Evolutionary conservation across 2,888 invertebrate species (phyloP), one percentile per base, ranked within the genome.

Genomic region (Acheta domesticus): DNA sequence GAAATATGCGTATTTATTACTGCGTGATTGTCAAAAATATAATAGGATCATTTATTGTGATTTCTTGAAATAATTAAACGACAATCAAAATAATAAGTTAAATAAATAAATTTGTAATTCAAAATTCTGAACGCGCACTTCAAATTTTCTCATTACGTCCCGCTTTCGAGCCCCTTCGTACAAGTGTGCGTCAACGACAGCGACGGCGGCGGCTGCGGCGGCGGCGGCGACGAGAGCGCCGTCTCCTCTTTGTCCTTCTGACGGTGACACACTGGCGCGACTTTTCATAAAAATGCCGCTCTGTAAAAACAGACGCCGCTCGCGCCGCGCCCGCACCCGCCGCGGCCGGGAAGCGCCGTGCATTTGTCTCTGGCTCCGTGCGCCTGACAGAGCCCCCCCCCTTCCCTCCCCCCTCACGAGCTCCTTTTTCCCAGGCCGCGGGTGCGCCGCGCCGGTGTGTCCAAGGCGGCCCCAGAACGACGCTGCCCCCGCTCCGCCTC

Each of bases 231-330:
- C 4, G 62, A 62, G 62, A 62, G 62, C 62, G n/a, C 16, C 62
- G 62, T n/a, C 62, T 62, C 62, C 62, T 62, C 62, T 62, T 62
- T 62, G 62, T 62, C n/a, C 62, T n/a, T 8, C 16, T 62, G 62
- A 62, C 62, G 62, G 16, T 62, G 62, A 62, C 62, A 62, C n/a
- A 62, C 62, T 62, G 62, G 62, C 16, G 62, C 62, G 62, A 62
- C 62, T 62, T 62, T 62, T 62, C 62, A 62, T 62, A 62, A 62
- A 62, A 62, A 62, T 62, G 62, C 62, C 62, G 14, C 62, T 62
- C 62, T 62, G 62, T 62, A 62, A 62, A 62, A 62, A 62, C 62
- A 62, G 62, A 62, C 62, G 62, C 62, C 62, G 14, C 14, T n/a
- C 62, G 62, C 62, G 14, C 62, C 62, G 16, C 62, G 62, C n/a